Evolutionary conservation across 2,888 invertebrate genomes (phyloP).

Genomic region (Lithophane socia): DNA sequence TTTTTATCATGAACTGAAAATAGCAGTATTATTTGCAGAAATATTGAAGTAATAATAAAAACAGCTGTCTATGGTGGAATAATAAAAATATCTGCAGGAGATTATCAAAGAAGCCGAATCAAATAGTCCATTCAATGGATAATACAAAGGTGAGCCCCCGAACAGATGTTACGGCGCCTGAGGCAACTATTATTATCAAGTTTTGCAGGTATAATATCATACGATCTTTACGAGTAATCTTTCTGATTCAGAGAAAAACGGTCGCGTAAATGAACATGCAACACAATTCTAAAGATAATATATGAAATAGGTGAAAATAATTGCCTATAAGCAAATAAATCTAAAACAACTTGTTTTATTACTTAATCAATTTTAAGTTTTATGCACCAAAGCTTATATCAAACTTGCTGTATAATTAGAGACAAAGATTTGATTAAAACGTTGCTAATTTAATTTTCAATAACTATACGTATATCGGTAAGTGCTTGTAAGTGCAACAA

Average conservation of each 20-base stretch:
- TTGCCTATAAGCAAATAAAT: constrained; percentile 23
- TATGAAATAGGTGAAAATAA: constrained; percentile 5
- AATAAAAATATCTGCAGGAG: constrained; percentile 60
- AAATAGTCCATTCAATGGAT: constrained; percentile 74
- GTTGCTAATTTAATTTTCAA: neutral
- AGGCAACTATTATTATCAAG: constrained; percentile 77
- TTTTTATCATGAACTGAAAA: constrained; percentile 44
- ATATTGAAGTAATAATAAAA: constrained; percentile 53
- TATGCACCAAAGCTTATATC: neutral
- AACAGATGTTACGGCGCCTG: constrained; percentile 82
- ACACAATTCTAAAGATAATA: constrained; percentile 7
- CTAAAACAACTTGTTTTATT: constrained; percentile 10
- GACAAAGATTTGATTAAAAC: neutral
- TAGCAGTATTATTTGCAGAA: constrained; percentile 43
- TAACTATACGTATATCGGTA: too few relatives aligned
- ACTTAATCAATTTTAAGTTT: constrained; percentile 6
- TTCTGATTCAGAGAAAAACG: constrained; percentile 66
- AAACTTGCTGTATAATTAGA: neutral
- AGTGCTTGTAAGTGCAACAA: neutral
- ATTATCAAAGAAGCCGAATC: constrained; percentile 74
- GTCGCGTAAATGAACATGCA: constrained; percentile 52
- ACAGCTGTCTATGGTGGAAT: constrained; percentile 65
- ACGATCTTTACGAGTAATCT: constrained; percentile 68
- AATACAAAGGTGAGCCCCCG: constrained; percentile 75
- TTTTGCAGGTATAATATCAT: constrained; percentile 82